These are phyloP conservation scores for Sturmia bella DNA, from an alignment of 2,888 invertebrate species.

Conservation along the genomic window DNA sequence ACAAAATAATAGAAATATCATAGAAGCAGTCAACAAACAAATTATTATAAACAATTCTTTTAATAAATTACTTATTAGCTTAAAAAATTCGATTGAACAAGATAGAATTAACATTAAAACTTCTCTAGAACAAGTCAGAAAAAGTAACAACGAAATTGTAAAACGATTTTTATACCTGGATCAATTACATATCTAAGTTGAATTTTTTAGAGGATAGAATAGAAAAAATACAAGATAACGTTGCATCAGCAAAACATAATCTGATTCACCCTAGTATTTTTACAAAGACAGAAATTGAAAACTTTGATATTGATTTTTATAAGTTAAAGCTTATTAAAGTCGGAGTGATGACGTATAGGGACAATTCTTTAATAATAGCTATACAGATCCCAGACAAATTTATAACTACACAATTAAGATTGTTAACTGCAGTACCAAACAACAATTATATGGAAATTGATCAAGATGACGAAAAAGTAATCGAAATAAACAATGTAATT, in stretches of 20 bases:
- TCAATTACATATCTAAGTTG: neutral
- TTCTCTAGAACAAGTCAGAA: neutral
- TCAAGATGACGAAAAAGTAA: neutral
- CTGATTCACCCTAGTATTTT: neutral
- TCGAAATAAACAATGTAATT: conserved; percentile 29
- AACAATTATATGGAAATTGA: conserved; percentile 7
- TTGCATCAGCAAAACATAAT: neutral
- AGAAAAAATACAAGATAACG: neutral
- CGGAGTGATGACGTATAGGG: neutral
- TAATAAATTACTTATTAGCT: neutral
- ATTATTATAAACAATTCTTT: no score
- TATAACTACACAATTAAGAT: conserved; percentile 9
- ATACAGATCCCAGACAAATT: neutral
- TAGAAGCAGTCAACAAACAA: neutral
- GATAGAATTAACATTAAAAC: neutral
- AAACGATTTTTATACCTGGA: neutral
- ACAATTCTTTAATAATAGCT: neutral
- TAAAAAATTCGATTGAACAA: neutral
- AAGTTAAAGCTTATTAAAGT: neutral
- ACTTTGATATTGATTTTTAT: neutral
- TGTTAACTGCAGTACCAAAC: conserved; percentile 11
- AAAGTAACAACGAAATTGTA: neutral
- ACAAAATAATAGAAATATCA: conserved; percentile 8
- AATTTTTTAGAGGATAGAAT: neutral
- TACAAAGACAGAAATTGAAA: neutral